Evolutionary conservation across 2,888 invertebrate species (phyloP), one percentile per base, ranked within the genome.

Genomic region (Muscina levida): DNA sequence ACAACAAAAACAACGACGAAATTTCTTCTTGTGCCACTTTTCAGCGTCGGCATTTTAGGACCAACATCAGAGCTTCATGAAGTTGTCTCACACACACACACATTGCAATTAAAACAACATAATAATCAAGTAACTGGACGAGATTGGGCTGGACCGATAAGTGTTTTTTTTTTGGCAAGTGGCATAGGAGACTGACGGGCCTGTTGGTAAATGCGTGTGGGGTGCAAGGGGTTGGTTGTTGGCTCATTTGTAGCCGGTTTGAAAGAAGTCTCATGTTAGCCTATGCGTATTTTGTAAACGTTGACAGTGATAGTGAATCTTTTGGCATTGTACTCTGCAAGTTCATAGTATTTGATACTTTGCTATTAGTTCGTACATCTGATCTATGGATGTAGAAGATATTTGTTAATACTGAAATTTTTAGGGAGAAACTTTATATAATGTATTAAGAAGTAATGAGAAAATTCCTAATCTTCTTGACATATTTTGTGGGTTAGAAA

Each of bases 1-100:
- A n/a, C 68, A 67, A 75, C 82, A 75, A 80, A 82, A 80, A 79
- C n/a, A n/a, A n/a, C n/a, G n/a, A 81, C 68, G 75, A 77, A 83
- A 82, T 75, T 77, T 66, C 73, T 79, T 73, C 26, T 22, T 77
- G 79, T 77, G 46, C 80, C 66, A 78, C 72, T 79, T 75, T 78
- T 76, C 39, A 62, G 26, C 2, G 37, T 46, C 6, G 48, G 51
- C 39, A n/a, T n/a, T n/a, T n/a, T n/a, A n/a, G 46, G 10, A 48
- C 62, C 44, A 65, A 67, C 68, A 53, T 76, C 39, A 37, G 22
- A 46, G 13, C 42, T 77, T 42, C 65, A 70, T 68, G 44, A n/a
- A n/a, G 37, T 48, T 22, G 11, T 15, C 48, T 48, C 44, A 24
- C 39, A 53, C 59, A 13, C 22, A 31, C 24, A 15, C 17, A 17